phyloP scores from a whole-genome alignment of 2,888 invertebrate genomes.

The Ectemnius continuus region DNA sequence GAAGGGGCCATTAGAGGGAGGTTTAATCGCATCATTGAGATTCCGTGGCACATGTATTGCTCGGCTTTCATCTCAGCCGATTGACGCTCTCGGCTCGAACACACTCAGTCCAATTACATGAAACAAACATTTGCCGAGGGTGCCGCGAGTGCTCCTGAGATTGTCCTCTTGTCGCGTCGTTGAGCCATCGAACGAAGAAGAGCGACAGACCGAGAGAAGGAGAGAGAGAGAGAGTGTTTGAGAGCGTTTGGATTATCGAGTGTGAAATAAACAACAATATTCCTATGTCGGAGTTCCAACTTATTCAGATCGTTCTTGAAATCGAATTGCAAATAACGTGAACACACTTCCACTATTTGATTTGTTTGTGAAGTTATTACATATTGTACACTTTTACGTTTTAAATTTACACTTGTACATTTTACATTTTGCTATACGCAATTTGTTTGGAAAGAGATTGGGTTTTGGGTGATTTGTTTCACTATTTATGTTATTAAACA shows the following conservation, averaged over 20 bases:
- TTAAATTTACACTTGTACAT: no score
- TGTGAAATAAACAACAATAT: constrained; percentile 6
- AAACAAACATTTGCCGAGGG: constrained; percentile 45
- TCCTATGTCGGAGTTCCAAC: constrained; percentile 42
- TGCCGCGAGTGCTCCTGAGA: neutral
- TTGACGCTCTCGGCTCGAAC: constrained; percentile 18
- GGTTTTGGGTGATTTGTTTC: no score
- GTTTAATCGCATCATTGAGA: no score
- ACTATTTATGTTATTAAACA: no score
- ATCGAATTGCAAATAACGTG: constrained; percentile 62
- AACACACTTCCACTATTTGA: constrained; percentile 41
- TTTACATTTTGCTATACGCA: no score
- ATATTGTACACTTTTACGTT: constrained; percentile 4
- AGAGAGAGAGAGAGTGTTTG: constrained; percentile 36
- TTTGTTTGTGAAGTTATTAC: constrained; percentile 39
- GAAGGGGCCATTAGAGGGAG: no score
- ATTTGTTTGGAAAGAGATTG: no score
- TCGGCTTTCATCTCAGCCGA: neutral
- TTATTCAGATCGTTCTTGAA: constrained; percentile 49
- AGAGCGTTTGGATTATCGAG: neutral
- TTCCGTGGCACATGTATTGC: neutral
- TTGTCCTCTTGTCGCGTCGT: constrained; percentile 6
- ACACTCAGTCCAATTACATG: constrained; percentile 40
- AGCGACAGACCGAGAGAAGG: constrained; percentile 36
- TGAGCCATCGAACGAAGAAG: constrained; percentile 20